phyloP scores from a whole-genome alignment of 2,888 invertebrate genomes.

The Geotrupes spiniger region DNA sequence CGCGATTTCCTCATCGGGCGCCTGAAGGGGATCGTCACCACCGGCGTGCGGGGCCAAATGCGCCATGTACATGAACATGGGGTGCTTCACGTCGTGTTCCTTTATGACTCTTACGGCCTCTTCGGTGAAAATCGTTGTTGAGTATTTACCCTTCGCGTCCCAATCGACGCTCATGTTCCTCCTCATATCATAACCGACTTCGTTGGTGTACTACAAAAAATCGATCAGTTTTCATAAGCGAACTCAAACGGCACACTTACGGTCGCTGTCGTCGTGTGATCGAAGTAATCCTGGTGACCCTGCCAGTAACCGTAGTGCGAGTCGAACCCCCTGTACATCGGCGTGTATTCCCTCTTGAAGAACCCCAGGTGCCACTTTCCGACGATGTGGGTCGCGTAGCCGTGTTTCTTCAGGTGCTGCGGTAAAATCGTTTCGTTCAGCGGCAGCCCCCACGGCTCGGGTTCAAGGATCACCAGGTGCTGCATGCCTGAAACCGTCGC shows the following conservation, averaged over 20 bases:
- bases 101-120: constrained; percentile 62
- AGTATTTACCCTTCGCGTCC: constrained; percentile 58
- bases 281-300: constrained; percentile 78
- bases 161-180: constrained; percentile 57
- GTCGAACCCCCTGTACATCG: constrained; percentile 74
- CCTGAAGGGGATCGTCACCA: constrained; percentile 62
- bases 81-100: constrained; percentile 53
- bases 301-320: constrained; percentile 83
- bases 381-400: constrained; percentile 73
- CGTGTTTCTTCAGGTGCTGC: constrained; percentile 62
- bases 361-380: constrained; percentile 90
- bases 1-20: constrained; percentile 66
- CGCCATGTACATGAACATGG: constrained; percentile 68
- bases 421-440: constrained; percentile 57
- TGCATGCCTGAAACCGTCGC: constrained; percentile 75
- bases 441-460: constrained; percentile 73
- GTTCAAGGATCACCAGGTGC: constrained; percentile 65
- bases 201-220: constrained; percentile 43
- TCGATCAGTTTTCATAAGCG: neutral
- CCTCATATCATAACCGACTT: constrained; percentile 61
- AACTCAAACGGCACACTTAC: constrained; percentile 40
- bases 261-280: constrained; percentile 55
- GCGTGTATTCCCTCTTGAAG: constrained; percentile 67
- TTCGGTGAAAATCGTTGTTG: constrained; percentile 64
- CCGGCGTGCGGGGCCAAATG: constrained; percentile 70